phyloP scores from a whole-genome alignment of 2,113 vertebrate species.

The Bubalus kerabau region DNA sequence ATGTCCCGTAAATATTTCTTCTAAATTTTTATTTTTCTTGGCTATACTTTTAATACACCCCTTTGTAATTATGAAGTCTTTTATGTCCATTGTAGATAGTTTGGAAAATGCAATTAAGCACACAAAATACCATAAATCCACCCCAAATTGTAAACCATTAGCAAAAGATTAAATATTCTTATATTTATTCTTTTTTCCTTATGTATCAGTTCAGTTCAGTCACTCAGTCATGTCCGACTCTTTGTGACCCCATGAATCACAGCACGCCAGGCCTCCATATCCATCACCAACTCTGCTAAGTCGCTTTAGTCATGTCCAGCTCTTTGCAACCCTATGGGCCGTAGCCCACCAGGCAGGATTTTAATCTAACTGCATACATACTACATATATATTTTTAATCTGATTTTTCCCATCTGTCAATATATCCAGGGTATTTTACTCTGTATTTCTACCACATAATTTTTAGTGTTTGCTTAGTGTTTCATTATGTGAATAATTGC shows the following conservation, averaged over 20 bases:
- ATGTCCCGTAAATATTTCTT: not conserved
- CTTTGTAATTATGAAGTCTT: slow-evolving; percentile 11
- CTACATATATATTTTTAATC: not conserved
- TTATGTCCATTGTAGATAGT: not conserved
- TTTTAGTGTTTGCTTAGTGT: not conserved
- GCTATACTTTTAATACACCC: not conserved
- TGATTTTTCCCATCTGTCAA: not conserved
- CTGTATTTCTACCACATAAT: not conserved
- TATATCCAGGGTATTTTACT: not conserved
- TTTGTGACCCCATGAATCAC: no score
- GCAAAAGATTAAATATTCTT: not conserved
- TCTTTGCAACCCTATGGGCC: not conserved
- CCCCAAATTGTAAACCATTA: not conserved
- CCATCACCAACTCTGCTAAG: not conserved
- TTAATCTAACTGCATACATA: not conserved
- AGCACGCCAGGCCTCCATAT: no score
- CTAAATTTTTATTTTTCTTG: not conserved
- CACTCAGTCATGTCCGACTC: no score
- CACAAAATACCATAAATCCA: not conserved
- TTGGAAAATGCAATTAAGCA: slow-evolving; percentile 1
- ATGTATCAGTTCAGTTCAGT: not conserved
- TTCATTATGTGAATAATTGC: not conserved
- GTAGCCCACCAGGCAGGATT: not conserved
- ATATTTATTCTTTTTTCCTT: not conserved
- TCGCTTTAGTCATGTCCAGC: not conserved